phyloP scores from a whole-genome alignment of 2,888 invertebrate genomes.

The Metellina segmentata region DNA sequence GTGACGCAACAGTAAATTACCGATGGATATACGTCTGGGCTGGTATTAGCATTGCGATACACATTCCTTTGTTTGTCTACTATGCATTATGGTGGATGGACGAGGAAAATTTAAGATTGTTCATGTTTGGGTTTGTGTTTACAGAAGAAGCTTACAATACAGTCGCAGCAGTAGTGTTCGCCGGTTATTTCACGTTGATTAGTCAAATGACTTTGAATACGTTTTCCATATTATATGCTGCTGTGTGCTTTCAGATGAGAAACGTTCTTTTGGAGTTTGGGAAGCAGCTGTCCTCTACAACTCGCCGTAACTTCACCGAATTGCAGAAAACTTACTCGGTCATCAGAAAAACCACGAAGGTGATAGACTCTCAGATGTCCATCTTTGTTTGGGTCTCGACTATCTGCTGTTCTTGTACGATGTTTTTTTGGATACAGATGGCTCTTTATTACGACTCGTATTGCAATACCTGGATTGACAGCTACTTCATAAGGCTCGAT shows the following conservation, averaged over 20 bases:
- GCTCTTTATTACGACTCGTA: background rate
- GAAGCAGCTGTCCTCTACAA: background rate
- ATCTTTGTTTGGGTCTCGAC: background rate
- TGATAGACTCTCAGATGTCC: background rate
- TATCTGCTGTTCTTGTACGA: background rate
- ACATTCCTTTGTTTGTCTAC: too few relatives aligned
- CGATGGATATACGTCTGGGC: too few relatives aligned
- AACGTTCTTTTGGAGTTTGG: background rate
- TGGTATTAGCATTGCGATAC: too few relatives aligned
- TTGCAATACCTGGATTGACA: too few relatives aligned
- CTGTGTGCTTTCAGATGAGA: background rate
- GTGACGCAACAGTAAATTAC: too few relatives aligned
- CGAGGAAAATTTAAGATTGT: too few relatives aligned
- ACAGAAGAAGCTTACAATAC: too few relatives aligned
- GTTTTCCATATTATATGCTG: background rate
- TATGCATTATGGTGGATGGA: too few relatives aligned
- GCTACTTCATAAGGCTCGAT: too few relatives aligned
- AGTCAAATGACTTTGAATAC: background rate
- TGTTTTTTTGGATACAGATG: background rate
- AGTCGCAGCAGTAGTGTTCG: too few relatives aligned
- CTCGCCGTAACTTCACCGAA: background rate
- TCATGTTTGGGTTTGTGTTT: too few relatives aligned
- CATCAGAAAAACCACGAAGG: background rate
- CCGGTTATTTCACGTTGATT: too few relatives aligned
- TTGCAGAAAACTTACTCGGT: background rate